phyloP scores from a whole-genome alignment of 2,888 invertebrate genomes.

The Archips crataeganus region DNA sequence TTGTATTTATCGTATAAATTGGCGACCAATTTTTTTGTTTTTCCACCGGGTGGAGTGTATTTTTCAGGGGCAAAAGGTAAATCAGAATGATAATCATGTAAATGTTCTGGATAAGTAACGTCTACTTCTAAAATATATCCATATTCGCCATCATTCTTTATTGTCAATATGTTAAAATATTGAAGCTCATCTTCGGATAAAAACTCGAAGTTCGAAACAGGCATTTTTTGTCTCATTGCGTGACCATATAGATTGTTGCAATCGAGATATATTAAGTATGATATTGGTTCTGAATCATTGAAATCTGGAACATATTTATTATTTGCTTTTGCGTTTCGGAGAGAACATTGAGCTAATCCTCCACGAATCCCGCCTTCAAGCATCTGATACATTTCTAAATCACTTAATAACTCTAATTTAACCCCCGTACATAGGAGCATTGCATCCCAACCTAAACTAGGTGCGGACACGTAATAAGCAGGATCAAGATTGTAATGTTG shows the following conservation, averaged over 20 bases:
- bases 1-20: too few species aligned
- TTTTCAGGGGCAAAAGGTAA: slow-evolving; percentile 49
- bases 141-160: slow-evolving; percentile 38
- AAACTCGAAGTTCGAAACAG: neutral
- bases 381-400: neutral
- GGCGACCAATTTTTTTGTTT: slow-evolving; percentile 40
- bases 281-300: neutral
- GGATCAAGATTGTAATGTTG: slow-evolving; percentile 49
- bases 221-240: neutral
- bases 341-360: slow-evolving; percentile 8
- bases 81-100: slow-evolving; percentile 52
- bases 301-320: neutral
- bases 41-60: slow-evolving; percentile 32
- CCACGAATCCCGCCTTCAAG: neutral
- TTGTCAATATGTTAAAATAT: slow-evolving; percentile 1
- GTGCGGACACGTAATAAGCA: slow-evolving; percentile 47
- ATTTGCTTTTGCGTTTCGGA: neutral
- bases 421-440: slow-evolving; percentile 36
- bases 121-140: slow-evolving; percentile 55
- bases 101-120: slow-evolving; percentile 48
- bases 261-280: neutral
- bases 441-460: slow-evolving; percentile 47
- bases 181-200: neutral
- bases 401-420: neutral
- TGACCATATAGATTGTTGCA: neutral